Evolutionary conservation across 2,888 invertebrate species (phyloP), one percentile per base, ranked within the genome.

Genomic region (Masnerella sp.): DNA sequence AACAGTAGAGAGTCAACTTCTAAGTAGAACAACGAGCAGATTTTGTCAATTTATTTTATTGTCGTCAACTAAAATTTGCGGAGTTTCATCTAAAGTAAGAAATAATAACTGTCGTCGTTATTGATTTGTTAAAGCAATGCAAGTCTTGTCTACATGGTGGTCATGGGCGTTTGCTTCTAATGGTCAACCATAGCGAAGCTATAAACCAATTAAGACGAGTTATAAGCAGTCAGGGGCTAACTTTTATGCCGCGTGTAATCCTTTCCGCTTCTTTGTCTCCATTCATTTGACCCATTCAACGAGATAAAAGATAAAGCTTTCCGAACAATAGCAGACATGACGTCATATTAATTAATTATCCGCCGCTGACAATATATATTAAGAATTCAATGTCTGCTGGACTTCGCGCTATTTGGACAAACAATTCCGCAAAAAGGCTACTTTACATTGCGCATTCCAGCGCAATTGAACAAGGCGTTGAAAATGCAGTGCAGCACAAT

Each of bases 181-280:
- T 67, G 61, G 72, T 62, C 52, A 61, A 43, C 61, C 59, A 67
- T 56, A 61, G 28, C 32, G 49, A 61, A 56, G 67, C 62, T 52
- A 62, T 68, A 73, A 73, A 73, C 68, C 68, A 73, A 73, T 73
- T 73, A 73, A 73, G 68, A 68, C 73, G 62, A 68, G 73, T 73
- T 67, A 73, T 73, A 73, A 68, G 67, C 73, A 67, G 67, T 45
- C 54, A 54, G 67, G 61, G 56, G 36, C 72, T 61, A 73, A 73
- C 72, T 73, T 73, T 67, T 73, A 73, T 67, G 67, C 72, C 22
- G 42, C 65, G 15, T 61, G 67, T 73, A 67, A 73, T 73, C 56
- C 61, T 67, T 67, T 67, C 61, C 67, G 67, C 61, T 67, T 73
- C 72, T 73, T 73, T 67, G 72, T 61, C 67, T 67, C 32, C 61